These are phyloP conservation scores for Staurois parvus DNA, from an alignment of 2,797 vertebrate genomes.

Conservation along the genomic window DNA sequence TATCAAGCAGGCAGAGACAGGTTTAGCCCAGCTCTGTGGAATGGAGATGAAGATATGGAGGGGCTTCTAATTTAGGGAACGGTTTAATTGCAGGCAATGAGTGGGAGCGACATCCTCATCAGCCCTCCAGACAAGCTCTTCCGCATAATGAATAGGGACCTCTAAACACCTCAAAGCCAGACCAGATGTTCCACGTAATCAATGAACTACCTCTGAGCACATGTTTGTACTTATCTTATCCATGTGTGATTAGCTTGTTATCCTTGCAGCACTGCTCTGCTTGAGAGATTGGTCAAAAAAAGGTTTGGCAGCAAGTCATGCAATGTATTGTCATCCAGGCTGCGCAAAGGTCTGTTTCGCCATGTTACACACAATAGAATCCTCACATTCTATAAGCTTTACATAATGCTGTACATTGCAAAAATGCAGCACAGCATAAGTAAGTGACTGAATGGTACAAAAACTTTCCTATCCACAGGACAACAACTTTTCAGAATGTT, in stretches of 20 bases:
- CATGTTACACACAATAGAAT: neutral
- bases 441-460: neutral
- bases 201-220: slow-evolving; percentile 40
- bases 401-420: neutral
- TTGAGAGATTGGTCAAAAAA: neutral
- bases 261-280: neutral
- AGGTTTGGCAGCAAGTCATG: neutral
- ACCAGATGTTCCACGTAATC: slow-evolving; percentile 40
- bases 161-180: slow-evolving; percentile 23
- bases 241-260: slow-evolving; percentile 35
- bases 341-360: neutral
- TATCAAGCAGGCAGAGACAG: neutral
- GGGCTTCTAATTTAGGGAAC: neutral
- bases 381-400: neutral
- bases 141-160: slow-evolving; percentile 22
- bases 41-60: neutral
- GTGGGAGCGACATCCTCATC: slow-evolving; percentile 27
- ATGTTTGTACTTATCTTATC: slow-evolving; percentile 18
- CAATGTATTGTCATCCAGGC: neutral
- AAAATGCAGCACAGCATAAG: neutral
- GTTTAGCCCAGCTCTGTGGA: neutral
- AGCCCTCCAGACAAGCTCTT: slow-evolving; percentile 6
- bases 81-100: slow-evolving; percentile 17
- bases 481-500: too few species aligned
- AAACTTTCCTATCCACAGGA: neutral